These are phyloP conservation scores for Clostera curtula DNA, from an alignment of 2,888 invertebrate genomes.

Conservation along the genomic window DNA sequence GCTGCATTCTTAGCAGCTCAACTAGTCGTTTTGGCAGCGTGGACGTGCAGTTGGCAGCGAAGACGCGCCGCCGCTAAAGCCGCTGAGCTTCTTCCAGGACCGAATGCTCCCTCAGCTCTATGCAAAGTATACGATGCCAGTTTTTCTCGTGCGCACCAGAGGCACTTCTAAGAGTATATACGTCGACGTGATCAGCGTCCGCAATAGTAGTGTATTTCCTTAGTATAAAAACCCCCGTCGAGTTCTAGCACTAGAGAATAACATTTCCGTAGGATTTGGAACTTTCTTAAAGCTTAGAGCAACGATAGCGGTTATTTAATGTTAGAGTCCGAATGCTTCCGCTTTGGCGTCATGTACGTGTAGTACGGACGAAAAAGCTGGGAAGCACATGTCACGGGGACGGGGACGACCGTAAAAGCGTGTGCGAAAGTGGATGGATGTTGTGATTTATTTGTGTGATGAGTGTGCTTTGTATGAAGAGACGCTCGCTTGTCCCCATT, in stretches of 20 bases:
- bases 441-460: slow-evolving; percentile 36
- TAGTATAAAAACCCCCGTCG: slow-evolving; percentile 66
- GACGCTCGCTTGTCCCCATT: slow-evolving; percentile 72
- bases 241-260: slow-evolving; percentile 47
- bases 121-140: slow-evolving; percentile 93
- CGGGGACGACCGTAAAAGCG: slow-evolving; percentile 68
- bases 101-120: slow-evolving; percentile 75
- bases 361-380: slow-evolving; percentile 39
- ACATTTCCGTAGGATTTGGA: slow-evolving; percentile 31
- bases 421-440: slow-evolving; percentile 62
- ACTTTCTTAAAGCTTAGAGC: slow-evolving; percentile 47
- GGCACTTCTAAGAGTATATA: slow-evolving; percentile 63
- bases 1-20: slow-evolving; percentile 91
- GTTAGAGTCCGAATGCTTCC: slow-evolving; percentile 55
- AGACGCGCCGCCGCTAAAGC: slow-evolving; percentile 80
- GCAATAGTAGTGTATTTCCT: slow-evolving; percentile 69
- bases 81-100: slow-evolving; percentile 79
- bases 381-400: slow-evolving; percentile 54
- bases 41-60: slow-evolving; percentile 92
- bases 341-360: slow-evolving; percentile 41
- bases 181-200: slow-evolving; percentile 62
- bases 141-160: slow-evolving; percentile 83
- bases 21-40: slow-evolving; percentile 89
- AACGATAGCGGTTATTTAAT: slow-evolving; percentile 62
- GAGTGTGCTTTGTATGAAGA: slow-evolving; percentile 35